A percentile compares a stretch with the other conserved stretches of the same genome.
phyloP scores from a whole-genome alignment of 2,113 vertebrate genomes.

The Vireo altiloquus region DNA sequence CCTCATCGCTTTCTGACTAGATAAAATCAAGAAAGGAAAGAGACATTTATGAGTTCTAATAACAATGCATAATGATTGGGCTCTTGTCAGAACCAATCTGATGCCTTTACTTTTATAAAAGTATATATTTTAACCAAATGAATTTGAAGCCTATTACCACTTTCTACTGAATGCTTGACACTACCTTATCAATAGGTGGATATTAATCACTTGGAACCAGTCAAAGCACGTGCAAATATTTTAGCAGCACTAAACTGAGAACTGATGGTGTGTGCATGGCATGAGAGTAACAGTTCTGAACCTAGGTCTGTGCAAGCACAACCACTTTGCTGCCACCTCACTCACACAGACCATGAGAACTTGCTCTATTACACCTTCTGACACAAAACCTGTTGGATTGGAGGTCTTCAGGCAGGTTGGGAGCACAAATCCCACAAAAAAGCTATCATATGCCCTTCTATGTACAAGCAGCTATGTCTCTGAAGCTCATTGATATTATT shows the following conservation, averaged over 20 bases:
- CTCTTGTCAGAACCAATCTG: not conserved
- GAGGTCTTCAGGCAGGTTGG: not conserved
- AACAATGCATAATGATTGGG: not conserved
- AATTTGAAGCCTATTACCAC: not conserved
- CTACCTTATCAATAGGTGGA: not conserved
- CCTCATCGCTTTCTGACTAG: not conserved
- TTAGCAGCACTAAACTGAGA: not conserved
- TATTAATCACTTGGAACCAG: not conserved
- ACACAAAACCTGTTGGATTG: not conserved
- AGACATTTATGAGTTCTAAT: not conserved
- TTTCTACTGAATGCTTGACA: not conserved
- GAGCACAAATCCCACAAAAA: not conserved
- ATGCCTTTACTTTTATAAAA: not conserved
- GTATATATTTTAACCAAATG: not conserved
- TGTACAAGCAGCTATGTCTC: not conserved
- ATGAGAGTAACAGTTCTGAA: not conserved
- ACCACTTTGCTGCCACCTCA: not conserved
- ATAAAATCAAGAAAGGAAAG: not conserved
- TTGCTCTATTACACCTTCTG: not conserved
- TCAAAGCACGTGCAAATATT: not conserved
- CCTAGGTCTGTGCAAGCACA: not conserved
- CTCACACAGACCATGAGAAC: not conserved
- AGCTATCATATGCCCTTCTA: not conserved
- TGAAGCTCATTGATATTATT: not conserved
- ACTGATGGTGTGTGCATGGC: fast-evolving